phyloP scores from a whole-genome alignment of 2,797 vertebrate genomes.

The Chloroceryle inda region DNA sequence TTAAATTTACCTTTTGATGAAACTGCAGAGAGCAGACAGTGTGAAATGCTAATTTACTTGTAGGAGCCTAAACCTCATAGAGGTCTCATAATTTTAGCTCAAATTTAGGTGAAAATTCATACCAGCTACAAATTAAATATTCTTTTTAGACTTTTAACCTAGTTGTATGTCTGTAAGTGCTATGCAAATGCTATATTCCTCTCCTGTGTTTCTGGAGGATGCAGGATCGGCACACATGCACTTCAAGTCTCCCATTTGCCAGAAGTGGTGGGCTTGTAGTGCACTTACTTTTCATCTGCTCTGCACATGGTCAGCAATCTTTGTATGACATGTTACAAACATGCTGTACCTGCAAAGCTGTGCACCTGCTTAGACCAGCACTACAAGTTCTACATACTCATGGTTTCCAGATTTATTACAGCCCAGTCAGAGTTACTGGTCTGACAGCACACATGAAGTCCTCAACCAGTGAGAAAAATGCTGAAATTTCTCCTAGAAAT shows the following conservation, averaged over 20 bases:
- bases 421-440: not conserved
- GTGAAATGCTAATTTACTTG: not conserved
- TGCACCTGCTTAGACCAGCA: not conserved
- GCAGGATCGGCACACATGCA: not conserved
- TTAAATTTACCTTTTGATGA: not conserved
- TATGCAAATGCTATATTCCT: not conserved
- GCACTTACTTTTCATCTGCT: not conserved
- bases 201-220: not conserved
- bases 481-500: not conserved
- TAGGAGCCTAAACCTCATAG: not conserved
- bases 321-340: rapidly evolving
- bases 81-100: not conserved
- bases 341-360: not conserved
- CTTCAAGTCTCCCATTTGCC: not conserved
- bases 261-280: not conserved
- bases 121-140: not conserved
- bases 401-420: not conserved
- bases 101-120: not conserved
- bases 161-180: not conserved
- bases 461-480: not conserved
- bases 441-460: not conserved
- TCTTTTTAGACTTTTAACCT: not conserved
- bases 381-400: not conserved
- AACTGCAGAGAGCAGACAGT: not conserved
- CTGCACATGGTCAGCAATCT: not conserved